These are phyloP conservation scores for Hyperoodon ampullatus DNA, from an alignment of 2,113 vertebrate genomes.

Conservation along the genomic window DNA sequence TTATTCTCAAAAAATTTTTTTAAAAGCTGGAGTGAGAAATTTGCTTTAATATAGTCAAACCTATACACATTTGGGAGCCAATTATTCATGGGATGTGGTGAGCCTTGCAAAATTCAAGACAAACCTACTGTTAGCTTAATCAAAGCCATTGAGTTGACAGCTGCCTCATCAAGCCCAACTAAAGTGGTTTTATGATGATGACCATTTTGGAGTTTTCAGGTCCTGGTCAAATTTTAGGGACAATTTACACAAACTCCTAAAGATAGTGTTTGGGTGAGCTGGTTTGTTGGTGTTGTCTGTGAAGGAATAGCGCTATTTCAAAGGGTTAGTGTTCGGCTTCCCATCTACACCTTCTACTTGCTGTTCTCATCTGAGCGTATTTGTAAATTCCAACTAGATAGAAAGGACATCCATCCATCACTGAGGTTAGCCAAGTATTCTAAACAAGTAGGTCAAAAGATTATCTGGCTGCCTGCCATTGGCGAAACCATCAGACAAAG, in stretches of 20 bases:
- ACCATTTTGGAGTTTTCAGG: not conserved
- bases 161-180: not conserved
- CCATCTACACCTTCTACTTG: not conserved
- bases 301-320: slow-evolving; percentile 11
- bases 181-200: not conserved
- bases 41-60: not conserved
- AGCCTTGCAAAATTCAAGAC: not conserved
- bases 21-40: not conserved
- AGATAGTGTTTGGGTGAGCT: not conserved
- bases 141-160: not conserved
- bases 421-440: not conserved
- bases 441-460: not conserved
- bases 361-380: not conserved
- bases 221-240: not conserved
- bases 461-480: not conserved
- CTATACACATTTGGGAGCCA: not conserved
- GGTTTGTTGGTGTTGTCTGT: not conserved
- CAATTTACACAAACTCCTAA: not conserved
- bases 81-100: not conserved
- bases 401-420: not conserved
- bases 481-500: not conserved
- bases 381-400: not conserved
- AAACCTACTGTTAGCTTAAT: not conserved
- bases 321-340: not conserved
- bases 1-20: not conserved